Evolutionary conservation across 2,113 vertebrate species (phyloP).

Genomic region (Arenaria interpres): DNA sequence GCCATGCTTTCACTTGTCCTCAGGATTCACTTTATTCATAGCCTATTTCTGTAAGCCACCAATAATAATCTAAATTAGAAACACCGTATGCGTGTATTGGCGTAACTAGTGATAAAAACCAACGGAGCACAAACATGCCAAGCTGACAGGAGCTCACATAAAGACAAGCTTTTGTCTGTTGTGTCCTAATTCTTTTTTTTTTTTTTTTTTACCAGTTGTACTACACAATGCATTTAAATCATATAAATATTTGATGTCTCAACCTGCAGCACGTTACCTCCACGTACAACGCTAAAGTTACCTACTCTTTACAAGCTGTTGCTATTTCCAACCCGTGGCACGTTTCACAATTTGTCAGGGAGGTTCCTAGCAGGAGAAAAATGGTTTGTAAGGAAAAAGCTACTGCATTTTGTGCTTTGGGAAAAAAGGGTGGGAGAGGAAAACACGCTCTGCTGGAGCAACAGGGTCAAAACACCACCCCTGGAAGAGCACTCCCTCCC

Average conservation of each 20-base stretch:
- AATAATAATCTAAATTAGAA: not conserved
- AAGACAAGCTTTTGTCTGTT: not conserved
- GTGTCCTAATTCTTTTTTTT: not conserved
- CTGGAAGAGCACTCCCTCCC: not conserved
- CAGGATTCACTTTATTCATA: not conserved
- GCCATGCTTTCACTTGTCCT: not conserved
- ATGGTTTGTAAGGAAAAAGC: not conserved
- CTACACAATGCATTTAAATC: not conserved
- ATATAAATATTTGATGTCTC: not conserved
- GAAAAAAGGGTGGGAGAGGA: conserved; percentile 17
- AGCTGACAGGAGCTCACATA: not conserved
- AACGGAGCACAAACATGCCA: not conserved
- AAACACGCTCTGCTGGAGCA: not conserved
- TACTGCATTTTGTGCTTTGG: not conserved
- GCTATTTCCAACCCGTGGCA: not conserved
- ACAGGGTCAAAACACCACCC: not conserved
- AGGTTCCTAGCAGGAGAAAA: not conserved
- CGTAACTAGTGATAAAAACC: not conserved
- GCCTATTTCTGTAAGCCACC: not conserved
- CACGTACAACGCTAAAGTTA: not conserved
- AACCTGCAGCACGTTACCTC: not conserved
- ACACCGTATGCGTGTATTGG: not conserved
- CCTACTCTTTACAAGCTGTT: not conserved
- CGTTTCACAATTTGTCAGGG: not conserved
- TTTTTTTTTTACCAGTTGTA: not conserved